Evolutionary conservation across 2,888 invertebrate species (phyloP), one percentile per base, ranked within the genome.

Genomic region (Automeris io): DNA sequence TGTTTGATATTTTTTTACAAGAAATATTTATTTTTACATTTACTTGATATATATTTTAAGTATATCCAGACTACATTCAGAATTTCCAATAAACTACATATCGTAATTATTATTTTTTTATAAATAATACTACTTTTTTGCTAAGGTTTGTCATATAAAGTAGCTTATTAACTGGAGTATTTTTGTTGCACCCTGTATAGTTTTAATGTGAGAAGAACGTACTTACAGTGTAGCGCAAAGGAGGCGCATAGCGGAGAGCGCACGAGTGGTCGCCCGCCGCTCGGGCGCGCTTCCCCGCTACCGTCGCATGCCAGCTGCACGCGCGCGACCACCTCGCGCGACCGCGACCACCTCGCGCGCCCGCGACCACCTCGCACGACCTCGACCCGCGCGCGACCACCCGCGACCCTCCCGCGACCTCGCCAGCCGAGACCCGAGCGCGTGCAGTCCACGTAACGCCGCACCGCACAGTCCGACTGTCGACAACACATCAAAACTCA

Each of bases 201-300:
- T 34, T 36, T 34, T 11, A 18, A 18, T 24, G 7, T 19, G 24
- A 16, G 19, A 33, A 33, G 7, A 19, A 7, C n/a, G 54, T 78
- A 85, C 85, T 86, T 58, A 85, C 87, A 80, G 72, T 79, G 81
- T 76, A 80, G 81, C 81, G 83, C 81, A 77, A 77, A 67, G 78
- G 76, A 79, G 87, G 86, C 86, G 81, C 87, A 87, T 86, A 78
- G 85, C 85, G 83, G 81, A 80, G 79, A 75, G 82, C 83, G 85
- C 63, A 73, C 75, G 76, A 73, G 71, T 61, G 63, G 49, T 61
- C 70, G 77, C 72, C 71, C 76, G 79, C 72, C 77, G 75, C 77
- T 61, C 79, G 81, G 81, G 80, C 71, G 73, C 74, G 72, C 72
- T 76, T 65, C 70, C 74, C 72, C 74, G 76, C 77, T 77, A 79